A percentile compares a stretch with the other conserved stretches of the same genome.
These are phyloP conservation scores for Automeris io DNA, from an alignment of 2,888 invertebrate genomes.

Conservation along the genomic window DNA sequence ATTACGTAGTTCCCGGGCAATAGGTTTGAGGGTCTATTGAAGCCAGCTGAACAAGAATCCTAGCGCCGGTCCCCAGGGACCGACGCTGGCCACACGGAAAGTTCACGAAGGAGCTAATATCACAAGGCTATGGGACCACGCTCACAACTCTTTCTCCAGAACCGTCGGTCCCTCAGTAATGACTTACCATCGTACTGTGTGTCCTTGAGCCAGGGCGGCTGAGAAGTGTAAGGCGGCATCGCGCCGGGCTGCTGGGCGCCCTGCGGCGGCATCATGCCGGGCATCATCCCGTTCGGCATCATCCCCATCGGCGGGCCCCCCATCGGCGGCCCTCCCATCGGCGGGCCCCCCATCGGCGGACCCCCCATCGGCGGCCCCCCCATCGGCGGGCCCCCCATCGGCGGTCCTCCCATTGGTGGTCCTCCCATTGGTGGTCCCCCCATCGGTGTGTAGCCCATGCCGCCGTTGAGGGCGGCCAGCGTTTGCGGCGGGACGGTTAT, in stretches of 20 bases:
- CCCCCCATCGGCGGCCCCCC: slow-evolving; percentile 45
- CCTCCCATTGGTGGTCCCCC: slow-evolving; percentile 39
- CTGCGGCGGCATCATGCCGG: slow-evolving; percentile 69
- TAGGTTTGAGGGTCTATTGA: too few species aligned
- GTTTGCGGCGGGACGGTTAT: slow-evolving; percentile 1
- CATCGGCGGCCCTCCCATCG: slow-evolving; percentile 58
- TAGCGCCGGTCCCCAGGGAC: too few species aligned
- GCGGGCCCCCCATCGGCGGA: slow-evolving; percentile 54
- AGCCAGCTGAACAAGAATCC: too few species aligned
- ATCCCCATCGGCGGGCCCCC: slow-evolving; percentile 34
- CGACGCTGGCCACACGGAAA: too few species aligned
- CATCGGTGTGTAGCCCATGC: slow-evolving; percentile 35
- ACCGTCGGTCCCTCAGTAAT: too few species aligned
- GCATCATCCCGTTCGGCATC: slow-evolving; percentile 44
- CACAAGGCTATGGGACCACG: too few species aligned
- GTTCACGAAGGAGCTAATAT: too few species aligned
- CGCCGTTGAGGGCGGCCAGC: slow-evolving; percentile 7
- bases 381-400: slow-evolving; percentile 32
- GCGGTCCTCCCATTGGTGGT: slow-evolving; percentile 69
- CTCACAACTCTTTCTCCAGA: too few species aligned
- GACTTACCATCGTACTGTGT: slow-evolving; percentile 17
- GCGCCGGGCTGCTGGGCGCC: slow-evolving; percentile 31
- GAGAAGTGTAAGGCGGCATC: slow-evolving; percentile 51
- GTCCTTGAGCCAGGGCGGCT: slow-evolving; percentile 61
- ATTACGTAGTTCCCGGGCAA: too few species aligned